These are phyloP conservation scores for Tenthredo livida DNA, from an alignment of 2,888 invertebrate genomes.

Conservation along the genomic window DNA sequence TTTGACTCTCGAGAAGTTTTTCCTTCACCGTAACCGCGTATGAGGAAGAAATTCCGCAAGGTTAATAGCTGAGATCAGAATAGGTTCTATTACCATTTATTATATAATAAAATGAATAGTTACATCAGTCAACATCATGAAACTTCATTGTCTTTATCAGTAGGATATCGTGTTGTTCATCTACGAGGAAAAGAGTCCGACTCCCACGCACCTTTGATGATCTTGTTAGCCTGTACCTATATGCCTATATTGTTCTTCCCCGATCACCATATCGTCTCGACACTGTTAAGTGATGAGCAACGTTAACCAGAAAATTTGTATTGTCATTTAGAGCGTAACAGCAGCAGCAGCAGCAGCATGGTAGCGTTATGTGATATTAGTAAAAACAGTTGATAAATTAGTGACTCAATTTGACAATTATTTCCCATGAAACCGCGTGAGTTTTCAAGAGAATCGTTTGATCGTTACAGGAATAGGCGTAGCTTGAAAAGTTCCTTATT, in stretches of 20 bases:
- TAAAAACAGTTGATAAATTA: slow-evolving; percentile 46
- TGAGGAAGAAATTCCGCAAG: slow-evolving; percentile 33
- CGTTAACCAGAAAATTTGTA: slow-evolving; percentile 53
- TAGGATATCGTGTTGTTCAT: not conserved
- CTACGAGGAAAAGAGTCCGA: not conserved
- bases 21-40: not conserved
- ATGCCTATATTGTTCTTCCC: not conserved
- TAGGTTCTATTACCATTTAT: not conserved
- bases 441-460: slow-evolving; percentile 64
- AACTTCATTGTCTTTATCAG: not conserved
- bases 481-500: not conserved
- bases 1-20: not conserved
- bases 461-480: slow-evolving; percentile 63
- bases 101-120: not conserved
- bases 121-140: not conserved
- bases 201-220: slow-evolving; percentile 37
- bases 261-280: slow-evolving; percentile 34
- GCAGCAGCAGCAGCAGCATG: not conserved
- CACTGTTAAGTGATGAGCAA: slow-evolving; percentile 49
- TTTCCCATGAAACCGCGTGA: slow-evolving; percentile 61
- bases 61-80: not conserved
- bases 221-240: not conserved
- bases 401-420: slow-evolving; percentile 25
- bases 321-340: slow-evolving; percentile 39
- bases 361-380: not conserved